Evolutionary conservation across 2,113 vertebrate genomes (phyloP), one percentile per base, ranked within the genome.

Genomic region (Otus sunia): DNA sequence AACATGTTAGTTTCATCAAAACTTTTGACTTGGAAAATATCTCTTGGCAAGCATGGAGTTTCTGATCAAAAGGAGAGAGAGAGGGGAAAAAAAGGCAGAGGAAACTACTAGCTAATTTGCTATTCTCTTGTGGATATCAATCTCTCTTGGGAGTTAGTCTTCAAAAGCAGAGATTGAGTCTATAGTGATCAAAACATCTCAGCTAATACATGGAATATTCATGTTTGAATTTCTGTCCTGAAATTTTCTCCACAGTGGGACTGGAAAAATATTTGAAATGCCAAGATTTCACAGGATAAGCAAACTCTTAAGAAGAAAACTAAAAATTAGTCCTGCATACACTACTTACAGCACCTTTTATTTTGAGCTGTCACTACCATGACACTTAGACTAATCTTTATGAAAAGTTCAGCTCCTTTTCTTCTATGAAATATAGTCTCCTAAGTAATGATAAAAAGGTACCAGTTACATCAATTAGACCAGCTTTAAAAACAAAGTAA

Each of bases 81-180:
- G 4, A 4, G 4, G 6, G 6, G 1, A 5, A 1, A 73, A 63
- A 62, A 18, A 27, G 1, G 1, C 5, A 4, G 8, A 7, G 59
- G 56, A 71, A 73, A 75, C 10, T 50, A 63, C 32, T 50, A 45
- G 17, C 15, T 81, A 56, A 64, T 93, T 88, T 86, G 17, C 16
- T 86, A 2, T 36, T 86, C 67, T 75, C 20, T 75, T 21, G 34
- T 52, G 74, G 50, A 79, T 82, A 39, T 82, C 21, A 43, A 2
- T 68, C 39, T 62, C 18, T 77, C n/a, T 53, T 50, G 36, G 53
- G 86, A 79, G 8, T 39, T 67, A n/a, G 27, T 82, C 41, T 93
- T 86, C 88, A 82, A 88, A 95, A 76, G 20, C 20, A 86, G 43
- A 79, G 37, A 86, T 6, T 59, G 37, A 59, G 4, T 64, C 13